Conservation (phyloP, 2,888 invertebrate genomes). For the Limnephilus auricula region DNA sequence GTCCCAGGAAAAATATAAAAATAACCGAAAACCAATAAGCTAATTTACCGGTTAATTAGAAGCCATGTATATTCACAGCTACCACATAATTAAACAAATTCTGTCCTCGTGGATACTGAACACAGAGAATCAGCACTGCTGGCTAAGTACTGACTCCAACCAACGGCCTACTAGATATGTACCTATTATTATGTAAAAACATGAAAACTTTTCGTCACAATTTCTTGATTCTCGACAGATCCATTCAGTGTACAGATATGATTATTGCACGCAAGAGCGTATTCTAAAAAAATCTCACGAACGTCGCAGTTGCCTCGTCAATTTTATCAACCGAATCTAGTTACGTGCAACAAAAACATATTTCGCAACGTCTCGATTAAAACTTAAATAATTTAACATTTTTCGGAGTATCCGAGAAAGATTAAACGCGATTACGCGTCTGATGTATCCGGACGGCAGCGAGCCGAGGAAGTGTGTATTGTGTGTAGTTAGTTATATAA, state of each 20-base stretch:
- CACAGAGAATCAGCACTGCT: too few relatives aligned
- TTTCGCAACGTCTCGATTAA: background rate
- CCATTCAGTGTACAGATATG: background rate
- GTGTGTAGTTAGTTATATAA: background rate
- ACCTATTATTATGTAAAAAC: too few relatives aligned
- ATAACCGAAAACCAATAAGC: too few relatives aligned
- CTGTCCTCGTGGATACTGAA: too few relatives aligned
- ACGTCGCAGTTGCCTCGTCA: background rate
- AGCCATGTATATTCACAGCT: too few relatives aligned
- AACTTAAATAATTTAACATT: constrained; percentile 33
- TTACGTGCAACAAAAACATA: background rate
- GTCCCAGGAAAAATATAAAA: too few relatives aligned
- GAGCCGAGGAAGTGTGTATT: background rate
- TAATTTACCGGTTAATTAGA: too few relatives aligned
- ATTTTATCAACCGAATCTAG: background rate
- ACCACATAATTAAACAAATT: too few relatives aligned
- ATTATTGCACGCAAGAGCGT: background rate
- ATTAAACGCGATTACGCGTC: background rate
- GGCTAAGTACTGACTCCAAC: too few relatives aligned
- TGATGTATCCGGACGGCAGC: constrained; percentile 12
- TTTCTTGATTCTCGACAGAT: background rate
- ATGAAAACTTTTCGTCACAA: background rate
- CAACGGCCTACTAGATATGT: too few relatives aligned
- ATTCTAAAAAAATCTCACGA: background rate
- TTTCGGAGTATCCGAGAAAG: background rate